Evolutionary conservation across 2,113 vertebrate genomes (phyloP), one percentile per base, ranked within the genome.

Genomic region (Caranx ignobilis): DNA sequence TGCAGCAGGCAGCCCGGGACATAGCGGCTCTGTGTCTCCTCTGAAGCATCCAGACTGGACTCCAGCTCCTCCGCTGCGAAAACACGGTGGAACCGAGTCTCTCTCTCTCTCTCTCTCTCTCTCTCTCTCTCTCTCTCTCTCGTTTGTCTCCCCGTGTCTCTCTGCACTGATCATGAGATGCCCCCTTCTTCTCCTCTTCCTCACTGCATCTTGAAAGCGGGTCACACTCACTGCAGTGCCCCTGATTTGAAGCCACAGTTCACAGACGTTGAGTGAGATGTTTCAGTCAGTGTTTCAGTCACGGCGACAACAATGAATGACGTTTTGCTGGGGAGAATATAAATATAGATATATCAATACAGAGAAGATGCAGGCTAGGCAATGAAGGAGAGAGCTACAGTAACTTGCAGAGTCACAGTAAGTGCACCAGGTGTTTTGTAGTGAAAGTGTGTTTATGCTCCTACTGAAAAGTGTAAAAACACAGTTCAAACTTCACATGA

Each of bases 151-250:
- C 41, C 70, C 32, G 32, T 65, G 57, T 63, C 82, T 83, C 65
- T 79, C 85, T 88, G 74, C 80, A 63, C 75, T 79, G 95, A 95
- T 94, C 93, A 91, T 95, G 75, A 94, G 95, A 95, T 96, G 95
- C 96, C 96, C 96, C 96, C 96, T 95, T 96, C 96, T 97, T 95
- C 95, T 93, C 92, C 91, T 94, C 89, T 89, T 91, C 92, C 95
- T 95, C 94, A 95, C 91, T 95, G 95, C 96, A 96, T 95, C 92
- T 93, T 83, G 71, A 92, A 96, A 97, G 85, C 96, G 95, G 96
- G 97, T 97, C 97, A 97, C 91, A 88, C 86, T 90, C 94, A 94
- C 95, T 96, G 92, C 92, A 94, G 89, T 93, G 91, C 76, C 89
- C 90, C 90, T 87, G 79, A 91, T 91, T 84, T 69, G 21, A 74